phyloP scores from a whole-genome alignment of 2,113 vertebrate genomes.

The Chaetops frenatus region DNA sequence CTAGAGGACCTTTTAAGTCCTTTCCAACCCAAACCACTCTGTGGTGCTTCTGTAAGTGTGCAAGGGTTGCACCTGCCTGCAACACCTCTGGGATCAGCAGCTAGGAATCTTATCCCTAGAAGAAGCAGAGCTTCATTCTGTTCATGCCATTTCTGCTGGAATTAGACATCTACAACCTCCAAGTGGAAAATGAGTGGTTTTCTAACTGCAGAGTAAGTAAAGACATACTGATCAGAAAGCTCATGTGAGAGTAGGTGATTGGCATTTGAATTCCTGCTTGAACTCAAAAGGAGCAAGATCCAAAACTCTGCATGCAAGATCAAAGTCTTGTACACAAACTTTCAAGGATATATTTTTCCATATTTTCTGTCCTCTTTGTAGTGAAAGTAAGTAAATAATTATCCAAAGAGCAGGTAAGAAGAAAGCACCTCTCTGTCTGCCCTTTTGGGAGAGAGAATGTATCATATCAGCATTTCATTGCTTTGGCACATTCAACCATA shows the following conservation, averaged over 20 bases:
- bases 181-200: background rate
- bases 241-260: background rate
- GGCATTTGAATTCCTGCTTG: background rate
- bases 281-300: background rate
- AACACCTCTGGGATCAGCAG: background rate
- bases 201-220: background rate
- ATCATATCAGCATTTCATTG: background rate
- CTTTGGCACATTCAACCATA: background rate
- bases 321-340: background rate
- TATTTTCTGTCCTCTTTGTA: background rate
- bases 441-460: background rate
- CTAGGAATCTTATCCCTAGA: background rate
- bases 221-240: background rate
- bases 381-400: background rate
- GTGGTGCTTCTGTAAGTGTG: accelerated
- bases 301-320: background rate
- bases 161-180: background rate
- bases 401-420: background rate
- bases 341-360: background rate
- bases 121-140: background rate
- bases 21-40: background rate
- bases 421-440: background rate
- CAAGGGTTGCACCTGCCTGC: background rate
- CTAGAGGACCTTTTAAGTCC: background rate
- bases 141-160: background rate